phyloP scores from a whole-genome alignment of 1,140 invertebrate genomes.

The Bombus fervidus region DNA sequence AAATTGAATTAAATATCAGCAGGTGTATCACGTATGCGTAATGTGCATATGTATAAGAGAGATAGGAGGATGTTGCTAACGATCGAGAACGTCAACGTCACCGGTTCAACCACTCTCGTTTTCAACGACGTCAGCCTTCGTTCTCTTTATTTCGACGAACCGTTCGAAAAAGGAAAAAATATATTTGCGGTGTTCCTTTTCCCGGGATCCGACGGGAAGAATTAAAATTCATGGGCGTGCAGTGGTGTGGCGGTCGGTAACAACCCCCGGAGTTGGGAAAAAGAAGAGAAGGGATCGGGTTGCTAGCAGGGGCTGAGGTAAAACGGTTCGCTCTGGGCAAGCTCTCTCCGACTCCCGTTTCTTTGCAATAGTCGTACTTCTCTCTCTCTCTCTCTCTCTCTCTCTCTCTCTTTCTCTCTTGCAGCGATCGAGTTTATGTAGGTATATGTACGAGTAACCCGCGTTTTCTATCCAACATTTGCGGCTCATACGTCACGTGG shows the following conservation, averaged over 20 bases:
- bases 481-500: background rate
- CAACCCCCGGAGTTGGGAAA: slow-evolving; percentile 20
- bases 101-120: slow-evolving; percentile 28
- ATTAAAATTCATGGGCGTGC: slow-evolving; percentile 55
- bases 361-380: background rate
- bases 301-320: background rate
- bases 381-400: background rate
- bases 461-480: background rate
- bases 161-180: background rate
- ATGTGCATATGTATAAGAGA: background rate
- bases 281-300: background rate
- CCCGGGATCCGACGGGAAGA: slow-evolving; percentile 32
- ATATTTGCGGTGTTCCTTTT: slow-evolving; percentile 39
- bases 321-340: slow-evolving; percentile 14
- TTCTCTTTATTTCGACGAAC: slow-evolving; percentile 3
- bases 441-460: background rate
- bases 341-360: background rate
- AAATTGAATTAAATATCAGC: background rate
- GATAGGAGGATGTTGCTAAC: background rate
- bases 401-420: too few species aligned
- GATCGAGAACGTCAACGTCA: background rate
- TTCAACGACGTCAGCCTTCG: background rate
- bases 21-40: background rate
- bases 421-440: background rate
- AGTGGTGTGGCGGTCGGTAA: slow-evolving; percentile 34